Conservation (phyloP, 2,113 vertebrate species). For the Trichechus manatus region DNA sequence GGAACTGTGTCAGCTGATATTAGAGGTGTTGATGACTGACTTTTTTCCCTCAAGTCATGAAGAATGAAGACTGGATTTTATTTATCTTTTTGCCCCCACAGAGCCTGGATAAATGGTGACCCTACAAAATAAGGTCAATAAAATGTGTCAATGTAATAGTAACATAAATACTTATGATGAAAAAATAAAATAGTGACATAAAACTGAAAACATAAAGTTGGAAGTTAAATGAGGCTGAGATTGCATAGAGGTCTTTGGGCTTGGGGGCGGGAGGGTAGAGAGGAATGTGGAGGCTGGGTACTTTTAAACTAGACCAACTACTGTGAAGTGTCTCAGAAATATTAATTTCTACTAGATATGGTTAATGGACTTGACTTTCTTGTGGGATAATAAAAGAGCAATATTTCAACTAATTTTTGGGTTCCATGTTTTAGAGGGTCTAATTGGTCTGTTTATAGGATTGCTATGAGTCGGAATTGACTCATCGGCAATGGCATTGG, state of each 20-base stretch:
- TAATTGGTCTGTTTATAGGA: not conserved
- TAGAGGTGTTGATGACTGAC: not conserved
- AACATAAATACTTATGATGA: not conserved
- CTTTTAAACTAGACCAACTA: too few species aligned
- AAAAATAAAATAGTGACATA: not conserved
- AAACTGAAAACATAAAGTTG: not conserved
- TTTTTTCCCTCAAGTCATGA: not conserved
- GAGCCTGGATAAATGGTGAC: not conserved
- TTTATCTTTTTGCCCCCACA: not conserved
- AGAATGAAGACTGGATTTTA: not conserved
- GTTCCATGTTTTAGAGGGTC: not conserved
- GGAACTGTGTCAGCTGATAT: not conserved
- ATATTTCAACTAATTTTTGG: not conserved
- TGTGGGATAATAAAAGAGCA: too few species aligned
- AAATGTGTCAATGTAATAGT: not conserved
- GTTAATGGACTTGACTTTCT: too few species aligned
- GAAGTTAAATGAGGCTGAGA: not conserved
- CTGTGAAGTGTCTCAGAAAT: too few species aligned
- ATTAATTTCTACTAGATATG: too few species aligned
- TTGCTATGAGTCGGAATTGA: not conserved
- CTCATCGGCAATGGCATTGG: not conserved
- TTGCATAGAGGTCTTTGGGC: not conserved
- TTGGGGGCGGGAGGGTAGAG: not conserved
- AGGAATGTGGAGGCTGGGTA: too few species aligned
- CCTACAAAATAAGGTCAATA: not conserved